Evolutionary conservation across 1,140 invertebrate species (phyloP).

Genomic region (Parasteatoda tepidariorum): DNA sequence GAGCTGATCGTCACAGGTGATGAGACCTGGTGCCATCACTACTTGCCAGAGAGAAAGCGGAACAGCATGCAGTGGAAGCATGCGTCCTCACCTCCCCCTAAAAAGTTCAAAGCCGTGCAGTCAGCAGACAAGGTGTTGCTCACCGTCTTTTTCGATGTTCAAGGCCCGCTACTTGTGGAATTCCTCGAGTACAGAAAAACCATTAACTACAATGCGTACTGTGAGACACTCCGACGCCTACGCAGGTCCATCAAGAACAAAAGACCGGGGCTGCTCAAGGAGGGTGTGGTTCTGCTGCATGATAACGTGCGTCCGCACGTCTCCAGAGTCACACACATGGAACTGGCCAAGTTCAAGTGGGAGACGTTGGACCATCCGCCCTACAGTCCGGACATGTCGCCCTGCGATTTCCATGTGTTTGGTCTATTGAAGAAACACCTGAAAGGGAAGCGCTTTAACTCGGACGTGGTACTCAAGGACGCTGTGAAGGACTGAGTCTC

Average conservation of each 20-base stretch:
- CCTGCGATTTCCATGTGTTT: slow-evolving; percentile 50
- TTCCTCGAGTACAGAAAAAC: background rate
- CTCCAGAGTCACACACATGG: background rate
- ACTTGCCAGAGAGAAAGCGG: slow-evolving; percentile 58
- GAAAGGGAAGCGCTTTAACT: background rate
- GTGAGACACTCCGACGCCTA: slow-evolving; percentile 21
- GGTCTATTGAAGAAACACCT: slow-evolving; percentile 36
- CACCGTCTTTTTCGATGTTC: background rate
- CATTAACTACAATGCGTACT: slow-evolving; percentile 10
- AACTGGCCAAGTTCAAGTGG: slow-evolving; percentile 27
- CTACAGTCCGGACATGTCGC: slow-evolving; percentile 48
- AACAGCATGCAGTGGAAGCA: slow-evolving; percentile 56
- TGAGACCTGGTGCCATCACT: slow-evolving; percentile 59
- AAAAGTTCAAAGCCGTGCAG: background rate
- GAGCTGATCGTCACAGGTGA: slow-evolving; percentile 34
- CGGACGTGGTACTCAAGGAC: slow-evolving; percentile 6
- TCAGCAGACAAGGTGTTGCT: background rate
- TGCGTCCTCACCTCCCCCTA: background rate
- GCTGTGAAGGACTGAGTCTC: background rate
- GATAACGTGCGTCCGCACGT: slow-evolving; percentile 27
- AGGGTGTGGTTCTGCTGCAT: slow-evolving; percentile 33
- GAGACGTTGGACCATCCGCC: slow-evolving; percentile 32
- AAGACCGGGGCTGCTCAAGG: slow-evolving; percentile 12
- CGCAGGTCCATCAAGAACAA: slow-evolving; percentile 8
- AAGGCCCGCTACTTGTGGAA: background rate